These are phyloP conservation scores for Percopsis transmontana DNA, from an alignment of 2,113 vertebrate species.

Conservation along the genomic window DNA sequence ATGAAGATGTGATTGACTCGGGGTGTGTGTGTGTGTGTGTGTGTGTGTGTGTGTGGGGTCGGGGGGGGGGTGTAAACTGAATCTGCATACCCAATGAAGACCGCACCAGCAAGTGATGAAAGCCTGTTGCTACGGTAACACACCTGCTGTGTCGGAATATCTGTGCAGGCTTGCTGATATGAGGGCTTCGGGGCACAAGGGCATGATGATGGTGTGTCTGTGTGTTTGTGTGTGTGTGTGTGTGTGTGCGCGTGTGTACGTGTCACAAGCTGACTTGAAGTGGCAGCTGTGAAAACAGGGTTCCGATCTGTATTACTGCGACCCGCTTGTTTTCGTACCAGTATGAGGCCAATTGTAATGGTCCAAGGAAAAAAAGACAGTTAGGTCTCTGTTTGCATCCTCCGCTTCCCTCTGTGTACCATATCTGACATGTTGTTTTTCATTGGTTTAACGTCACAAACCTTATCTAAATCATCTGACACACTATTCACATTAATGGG, in stretches of 20 bases:
- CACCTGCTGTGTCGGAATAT: constrained; percentile 61
- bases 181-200: constrained; percentile 42
- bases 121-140: constrained; percentile 72
- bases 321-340: background rate
- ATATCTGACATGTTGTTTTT: background rate
- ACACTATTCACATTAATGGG: background rate
- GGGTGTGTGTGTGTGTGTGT: background rate
- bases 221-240: too few relatives aligned
- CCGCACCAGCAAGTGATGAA: constrained; percentile 49
- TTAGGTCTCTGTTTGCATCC: background rate
- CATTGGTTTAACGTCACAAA: background rate
- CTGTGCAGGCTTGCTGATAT: constrained; percentile 52
- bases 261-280: constrained; percentile 20
- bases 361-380: background rate
- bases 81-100: constrained; percentile 71
- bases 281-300: constrained; percentile 22
- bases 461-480: background rate
- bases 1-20: constrained; percentile 66
- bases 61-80: constrained; percentile 32
- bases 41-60: background rate
- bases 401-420: background rate
- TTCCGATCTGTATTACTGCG: background rate
- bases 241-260: constrained; percentile 1
- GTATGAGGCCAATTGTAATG: background rate
- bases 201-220: constrained; percentile 17